Evolutionary conservation across 2,113 vertebrate genomes (phyloP).

Genomic region (Eira barbara): DNA sequence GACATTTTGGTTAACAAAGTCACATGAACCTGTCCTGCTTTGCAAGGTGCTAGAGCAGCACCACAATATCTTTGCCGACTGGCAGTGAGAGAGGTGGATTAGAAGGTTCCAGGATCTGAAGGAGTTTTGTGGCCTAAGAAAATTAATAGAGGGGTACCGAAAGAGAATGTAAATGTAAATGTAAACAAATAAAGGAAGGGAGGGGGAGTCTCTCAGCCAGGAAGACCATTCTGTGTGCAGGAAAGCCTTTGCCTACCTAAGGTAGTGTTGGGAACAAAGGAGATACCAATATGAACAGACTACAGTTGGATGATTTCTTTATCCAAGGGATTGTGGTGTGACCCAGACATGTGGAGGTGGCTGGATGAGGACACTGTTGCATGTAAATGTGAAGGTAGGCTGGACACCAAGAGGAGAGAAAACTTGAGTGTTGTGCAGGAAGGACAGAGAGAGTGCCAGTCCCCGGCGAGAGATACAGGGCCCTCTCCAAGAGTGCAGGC

Average conservation of each 20-base stretch:
- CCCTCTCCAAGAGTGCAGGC: not conserved
- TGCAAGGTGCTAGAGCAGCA: not conserved
- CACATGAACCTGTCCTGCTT: not conserved
- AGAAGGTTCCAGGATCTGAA: not conserved
- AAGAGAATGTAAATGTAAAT: not conserved
- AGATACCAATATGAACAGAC: not conserved
- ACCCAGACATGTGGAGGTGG: not conserved
- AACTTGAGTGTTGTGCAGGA: not conserved
- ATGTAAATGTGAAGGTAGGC: not conserved
- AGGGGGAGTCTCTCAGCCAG: not conserved
- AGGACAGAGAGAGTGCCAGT: not conserved
- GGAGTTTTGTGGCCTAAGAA: conserved; percentile 1
- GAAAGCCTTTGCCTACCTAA: not conserved
- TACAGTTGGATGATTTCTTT: not conserved
- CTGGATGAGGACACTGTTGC: not conserved
- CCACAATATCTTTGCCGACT: not conserved
- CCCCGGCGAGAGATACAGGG: not conserved
- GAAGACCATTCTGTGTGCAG: not conserved
- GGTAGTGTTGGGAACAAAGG: conserved; percentile 38
- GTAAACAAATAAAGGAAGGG: not conserved
- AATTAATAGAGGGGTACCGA: not conserved
- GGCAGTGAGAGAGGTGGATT: not conserved
- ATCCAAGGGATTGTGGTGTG: not conserved
- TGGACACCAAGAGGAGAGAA: not conserved
- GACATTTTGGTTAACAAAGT: not conserved